Conservation (phyloP, 2,113 vertebrate species). For the Illadopsis cleaveri region DNA sequence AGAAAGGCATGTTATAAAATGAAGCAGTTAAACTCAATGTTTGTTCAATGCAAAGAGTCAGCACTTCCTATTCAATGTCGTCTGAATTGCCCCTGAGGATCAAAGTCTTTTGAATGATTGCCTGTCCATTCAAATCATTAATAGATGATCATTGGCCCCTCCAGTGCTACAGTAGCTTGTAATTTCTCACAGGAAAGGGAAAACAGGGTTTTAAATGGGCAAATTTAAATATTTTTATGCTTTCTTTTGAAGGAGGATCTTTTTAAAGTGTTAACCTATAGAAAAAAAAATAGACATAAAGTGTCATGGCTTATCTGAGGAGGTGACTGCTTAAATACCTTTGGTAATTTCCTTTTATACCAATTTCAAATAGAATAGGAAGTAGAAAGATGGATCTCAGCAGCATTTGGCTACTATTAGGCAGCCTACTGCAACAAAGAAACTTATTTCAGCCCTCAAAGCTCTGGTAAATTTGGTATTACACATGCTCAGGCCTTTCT, state of each 20-base stretch:
- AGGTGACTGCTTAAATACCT: not conserved
- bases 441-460: not conserved
- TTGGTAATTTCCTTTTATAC: not conserved
- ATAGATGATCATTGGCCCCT: not conserved
- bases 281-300: not conserved
- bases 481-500: not conserved
- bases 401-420: not conserved
- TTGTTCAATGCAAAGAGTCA: slow-evolving; percentile 22
- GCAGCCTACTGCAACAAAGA: not conserved
- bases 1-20: slow-evolving; percentile 27
- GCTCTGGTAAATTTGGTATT: not conserved
- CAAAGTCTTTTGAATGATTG: slow-evolving; percentile 31
- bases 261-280: not conserved
- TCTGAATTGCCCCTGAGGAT: slow-evolving; percentile 26
- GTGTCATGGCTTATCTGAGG: not conserved
- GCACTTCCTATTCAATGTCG: slow-evolving; percentile 44
- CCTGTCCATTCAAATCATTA: not conserved
- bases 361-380: not conserved
- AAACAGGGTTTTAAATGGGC: not conserved
- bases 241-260: not conserved
- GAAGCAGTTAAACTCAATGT: slow-evolving; percentile 34
- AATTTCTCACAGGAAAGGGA: not conserved
- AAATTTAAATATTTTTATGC: not conserved
- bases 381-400: not conserved
- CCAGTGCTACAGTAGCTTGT: not conserved